Base-by-base conservation (phyloP, 2,797 vertebrate genomes). In the Anableps anableps region DNA sequence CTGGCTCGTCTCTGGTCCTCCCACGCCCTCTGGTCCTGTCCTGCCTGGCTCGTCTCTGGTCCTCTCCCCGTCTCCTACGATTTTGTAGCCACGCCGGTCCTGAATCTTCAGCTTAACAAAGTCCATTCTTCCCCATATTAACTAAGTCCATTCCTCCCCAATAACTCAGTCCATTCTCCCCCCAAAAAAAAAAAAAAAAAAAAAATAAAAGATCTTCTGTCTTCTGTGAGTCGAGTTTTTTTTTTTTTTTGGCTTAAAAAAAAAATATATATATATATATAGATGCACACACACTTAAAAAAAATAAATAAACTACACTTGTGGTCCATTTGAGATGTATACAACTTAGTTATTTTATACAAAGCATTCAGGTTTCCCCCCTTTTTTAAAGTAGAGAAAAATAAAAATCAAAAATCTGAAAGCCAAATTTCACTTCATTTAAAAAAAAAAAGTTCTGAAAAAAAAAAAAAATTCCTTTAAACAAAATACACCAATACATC, bases 41-140 rank as follows among this genome's bases (percentile, higher is more conserved):
- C 87, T 89, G 90, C 76, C 90, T 85, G 85, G 91, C 88, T 85
- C 84, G 88, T 41, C 47, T 74, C 74, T 75, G 88, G 88, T 93
- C 88, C 77, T 83, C 72, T 43, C 34, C 87, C 86, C 48, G 34
- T 23, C 80, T 86, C 79, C 84, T 36, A 16, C 17, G 26, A 76
- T 85, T 79, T 87, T 85, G 1, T 50, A 74, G 73, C 85, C 82
- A 19, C 62, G 75, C 78, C 79, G 88, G 89, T 91, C 88, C 87
- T 76, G 83, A 78, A 77, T 91, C 84, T 90, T 93, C 84, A 38
- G 72, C 83, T 90, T 89, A 89, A 80, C 83, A 88, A 92, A 92
- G 94, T 95, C 93, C 92, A 92, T 94, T 92, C 60, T 73, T 80
- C 76, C 80, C 76, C 58, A 38, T 11, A 74, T 84, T 84, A 86